phyloP scores from a whole-genome alignment of 2,113 vertebrate species.

The Macquaria australasica region DNA sequence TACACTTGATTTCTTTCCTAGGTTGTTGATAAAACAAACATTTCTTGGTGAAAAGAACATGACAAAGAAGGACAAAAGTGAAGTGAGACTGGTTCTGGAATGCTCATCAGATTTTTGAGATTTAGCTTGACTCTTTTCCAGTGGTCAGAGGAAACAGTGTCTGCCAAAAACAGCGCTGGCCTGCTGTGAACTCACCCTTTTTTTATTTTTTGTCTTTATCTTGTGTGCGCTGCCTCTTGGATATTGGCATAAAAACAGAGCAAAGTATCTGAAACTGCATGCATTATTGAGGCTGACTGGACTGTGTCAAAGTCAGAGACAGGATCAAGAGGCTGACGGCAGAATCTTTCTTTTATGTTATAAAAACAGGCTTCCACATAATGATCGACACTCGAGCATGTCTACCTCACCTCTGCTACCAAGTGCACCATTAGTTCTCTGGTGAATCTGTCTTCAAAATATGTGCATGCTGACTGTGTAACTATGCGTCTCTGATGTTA shows the following conservation, averaged over 20 bases:
- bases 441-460: not conserved
- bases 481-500: not conserved
- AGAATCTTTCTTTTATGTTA: not conserved
- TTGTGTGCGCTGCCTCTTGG: slow-evolving; percentile 1
- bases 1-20: not conserved
- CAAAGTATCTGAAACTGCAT: slow-evolving; percentile 9
- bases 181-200: not conserved
- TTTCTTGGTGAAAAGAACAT: not conserved
- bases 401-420: not conserved
- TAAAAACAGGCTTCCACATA: not conserved
- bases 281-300: not conserved
- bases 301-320: not conserved
- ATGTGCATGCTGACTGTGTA: not conserved
- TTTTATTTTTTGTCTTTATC: not conserved
- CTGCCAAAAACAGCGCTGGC: slow-evolving; percentile 21
- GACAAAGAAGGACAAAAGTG: not conserved
- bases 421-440: not conserved
- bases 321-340: not conserved
- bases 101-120: slow-evolving; percentile 1
- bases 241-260: not conserved
- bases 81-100: not conserved
- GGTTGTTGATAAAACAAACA: not conserved
- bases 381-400: not conserved
- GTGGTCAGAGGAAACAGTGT: slow-evolving; percentile 19
- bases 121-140: not conserved